A percentile compares a stretch with the other conserved stretches of the same genome.
Evolutionary conservation across 53 echinoderm and acorn worm species (phyloP).

Genomic region (Paracentrotus lividus): DNA sequence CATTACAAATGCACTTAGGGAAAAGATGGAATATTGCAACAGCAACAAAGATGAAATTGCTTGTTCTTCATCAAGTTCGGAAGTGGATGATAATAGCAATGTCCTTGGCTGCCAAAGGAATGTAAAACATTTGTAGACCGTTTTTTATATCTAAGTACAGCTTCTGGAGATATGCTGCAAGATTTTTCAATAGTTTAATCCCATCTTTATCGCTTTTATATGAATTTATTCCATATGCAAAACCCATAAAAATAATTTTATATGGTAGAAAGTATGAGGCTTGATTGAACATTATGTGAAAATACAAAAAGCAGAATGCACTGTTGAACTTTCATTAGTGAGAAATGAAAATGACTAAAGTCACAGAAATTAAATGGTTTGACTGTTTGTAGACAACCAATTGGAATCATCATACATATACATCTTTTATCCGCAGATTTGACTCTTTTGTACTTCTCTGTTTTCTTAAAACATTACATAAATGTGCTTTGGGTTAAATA

Average conservation of each 20-base stretch:
- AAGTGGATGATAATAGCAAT: not conserved
- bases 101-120: constrained; percentile 4
- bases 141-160: not conserved
- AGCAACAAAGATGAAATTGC: constrained; percentile 19
- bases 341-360: not conserved
- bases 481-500: not conserved
- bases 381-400: not conserved
- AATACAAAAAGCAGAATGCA: not conserved
- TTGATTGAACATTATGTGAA: not conserved
- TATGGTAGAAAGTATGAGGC: no score
- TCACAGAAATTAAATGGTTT: not conserved
- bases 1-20: constrained; percentile 34
- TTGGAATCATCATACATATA: no score
- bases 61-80: not conserved
- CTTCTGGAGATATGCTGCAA: not conserved
- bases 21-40: constrained; percentile 5
- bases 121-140: constrained; percentile 10
- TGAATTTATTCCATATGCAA: no score
- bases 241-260: no score
- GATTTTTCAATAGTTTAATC: not conserved
- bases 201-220: not conserved
- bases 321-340: not conserved
- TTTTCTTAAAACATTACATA: not conserved
- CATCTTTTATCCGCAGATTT: not conserved
- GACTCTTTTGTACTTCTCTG: not conserved